Percentiles rank a stretch among this genome's conserved stretches.
Evolutionary conservation across 2,797 vertebrate species (phyloP).

Genomic region (Manis javanica): DNA sequence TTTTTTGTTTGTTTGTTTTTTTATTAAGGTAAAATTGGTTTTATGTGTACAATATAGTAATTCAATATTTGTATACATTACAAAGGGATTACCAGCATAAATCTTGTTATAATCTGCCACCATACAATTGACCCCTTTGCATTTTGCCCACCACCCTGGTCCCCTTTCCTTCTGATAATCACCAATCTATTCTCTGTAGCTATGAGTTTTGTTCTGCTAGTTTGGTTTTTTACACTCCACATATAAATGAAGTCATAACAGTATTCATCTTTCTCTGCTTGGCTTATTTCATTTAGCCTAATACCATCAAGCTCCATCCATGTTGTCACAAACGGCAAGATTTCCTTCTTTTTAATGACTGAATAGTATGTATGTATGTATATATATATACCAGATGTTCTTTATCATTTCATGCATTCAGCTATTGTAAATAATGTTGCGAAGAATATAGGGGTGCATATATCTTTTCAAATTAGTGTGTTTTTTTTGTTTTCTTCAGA

Average conservation of each 20-base stretch:
- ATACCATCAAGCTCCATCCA: neutral
- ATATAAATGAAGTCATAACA: neutral
- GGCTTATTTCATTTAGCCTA: neutral
- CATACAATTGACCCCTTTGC: neutral
- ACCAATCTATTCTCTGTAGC: neutral
- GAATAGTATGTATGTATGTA: neutral
- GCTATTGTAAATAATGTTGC: neutral
- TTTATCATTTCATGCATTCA: neutral
- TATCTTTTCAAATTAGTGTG: neutral
- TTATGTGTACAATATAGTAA: neutral
- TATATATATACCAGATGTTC: neutral
- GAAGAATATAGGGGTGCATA: neutral
- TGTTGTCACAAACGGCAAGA: neutral
- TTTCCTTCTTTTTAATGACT: neutral
- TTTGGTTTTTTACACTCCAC: neutral
- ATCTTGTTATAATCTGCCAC: neutral
- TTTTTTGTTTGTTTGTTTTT: neutral
- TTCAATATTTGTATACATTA: neutral
- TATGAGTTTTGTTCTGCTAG: neutral
- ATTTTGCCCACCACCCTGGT: neutral
- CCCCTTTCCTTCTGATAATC: neutral
- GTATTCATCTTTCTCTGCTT: neutral
- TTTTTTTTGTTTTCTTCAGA: neutral
- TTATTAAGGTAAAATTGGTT: neutral
- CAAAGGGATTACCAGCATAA: too few species aligned